phyloP scores from a whole-genome alignment of 2,888 invertebrate species.

The Rhabditoides inermis region DNA sequence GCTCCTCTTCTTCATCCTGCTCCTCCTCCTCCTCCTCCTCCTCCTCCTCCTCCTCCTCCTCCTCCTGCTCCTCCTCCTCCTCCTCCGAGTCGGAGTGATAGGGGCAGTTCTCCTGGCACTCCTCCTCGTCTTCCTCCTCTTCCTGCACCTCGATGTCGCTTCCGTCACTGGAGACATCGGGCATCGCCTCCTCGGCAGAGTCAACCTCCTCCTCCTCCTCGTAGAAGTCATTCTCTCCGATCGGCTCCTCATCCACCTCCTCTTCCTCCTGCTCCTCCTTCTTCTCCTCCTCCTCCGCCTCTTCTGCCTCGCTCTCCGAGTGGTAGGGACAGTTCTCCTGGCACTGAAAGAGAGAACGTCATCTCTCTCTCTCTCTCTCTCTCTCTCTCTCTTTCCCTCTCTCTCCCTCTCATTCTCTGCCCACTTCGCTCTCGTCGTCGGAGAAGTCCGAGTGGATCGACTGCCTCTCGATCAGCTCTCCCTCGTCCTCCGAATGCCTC shows the following conservation, averaged over 20 bases:
- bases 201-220: no score
- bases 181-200: no score
- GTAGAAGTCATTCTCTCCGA: constrained; percentile 7
- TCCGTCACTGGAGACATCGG: no score
- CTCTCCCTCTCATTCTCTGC: neutral
- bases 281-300: constrained; percentile 7
- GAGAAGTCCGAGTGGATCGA: no score
- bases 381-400: constrained; percentile 1
- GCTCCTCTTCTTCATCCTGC: neutral
- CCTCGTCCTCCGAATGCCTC: neutral
- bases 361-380: constrained; percentile 8
- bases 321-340: constrained; percentile 3
- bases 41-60: neutral
- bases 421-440: neutral
- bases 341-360: constrained; percentile 16
- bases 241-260: constrained; percentile 6
- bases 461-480: constrained; percentile 4
- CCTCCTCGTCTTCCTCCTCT: neutral
- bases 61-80: neutral
- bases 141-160: neutral
- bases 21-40: neutral
- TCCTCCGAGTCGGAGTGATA: no score
- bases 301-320: neutral
- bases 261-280: neutral
- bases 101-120: neutral